Base-by-base conservation (phyloP, 2,888 invertebrate genomes). In the Phalera bucephala region DNA sequence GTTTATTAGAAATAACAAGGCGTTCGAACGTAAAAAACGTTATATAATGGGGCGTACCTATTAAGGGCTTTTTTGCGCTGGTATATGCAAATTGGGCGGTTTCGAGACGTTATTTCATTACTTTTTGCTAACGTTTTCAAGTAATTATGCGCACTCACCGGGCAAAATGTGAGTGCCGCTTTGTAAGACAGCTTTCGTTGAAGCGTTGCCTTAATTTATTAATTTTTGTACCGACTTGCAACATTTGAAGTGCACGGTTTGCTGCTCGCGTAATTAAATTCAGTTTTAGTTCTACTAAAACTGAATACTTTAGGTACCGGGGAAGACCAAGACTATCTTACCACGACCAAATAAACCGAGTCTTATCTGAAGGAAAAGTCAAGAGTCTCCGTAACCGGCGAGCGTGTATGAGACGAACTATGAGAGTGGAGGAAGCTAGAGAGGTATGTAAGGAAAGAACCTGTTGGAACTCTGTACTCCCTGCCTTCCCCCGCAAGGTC, bases 51-150 rank as follows among this genome's bases (percentile, higher is more conserved):
- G 9, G 6, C n/a, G 30, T 32, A 30, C n/a, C n/a, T n/a, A n/a
- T 32, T 46, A 36, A 26, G 31, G 26, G 33, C 25, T 31, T 33
- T 36, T 38, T 25, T 17, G 3, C n/a, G 29, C 48, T 52, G 45
- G 48, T 55, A 51, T 60, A 63, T 68, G 68, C 61, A 59, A 67
- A 68, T 58, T 63, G 46, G 51, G 41, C 33, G 34, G 40, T 48
- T 40, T 45, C 37, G 44, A 53, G 49, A 53, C 39, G 51, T 59
- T 64, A n/a, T 48, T 69, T 63, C 53, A 65, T 66, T 58, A 52
- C 59, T 61, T 70, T 64, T 61, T 52, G 61, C 59, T 62, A 49
- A 61, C 64, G 60, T 65, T 58, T 58, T 63, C 52, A 51, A 8
- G 50, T 68, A 62, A 72, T 70, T 66, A 66, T 61, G 59, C 52